A percentile compares a stretch with the other conserved stretches of the same genome.
Conservation (phyloP, 2,888 invertebrate species). For the Selenia dentaria region DNA sequence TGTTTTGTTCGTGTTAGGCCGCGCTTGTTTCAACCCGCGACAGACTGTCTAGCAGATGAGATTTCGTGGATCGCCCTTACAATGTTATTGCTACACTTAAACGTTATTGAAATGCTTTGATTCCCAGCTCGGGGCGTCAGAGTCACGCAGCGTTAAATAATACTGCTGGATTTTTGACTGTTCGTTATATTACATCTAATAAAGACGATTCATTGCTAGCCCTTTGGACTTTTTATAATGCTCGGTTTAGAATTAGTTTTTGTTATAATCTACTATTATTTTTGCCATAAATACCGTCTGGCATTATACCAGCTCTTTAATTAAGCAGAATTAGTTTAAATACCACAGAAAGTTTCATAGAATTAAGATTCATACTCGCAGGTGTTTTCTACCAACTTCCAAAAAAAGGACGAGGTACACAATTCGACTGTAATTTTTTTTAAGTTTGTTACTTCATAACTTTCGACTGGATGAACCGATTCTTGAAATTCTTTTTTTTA, state of each 20-base stretch:
- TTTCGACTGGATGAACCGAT: too few relatives aligned
- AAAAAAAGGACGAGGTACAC: not conserved
- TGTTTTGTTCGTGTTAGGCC: not conserved
- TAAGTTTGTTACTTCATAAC: too few relatives aligned
- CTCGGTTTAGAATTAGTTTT: not conserved
- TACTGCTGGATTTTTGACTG: conserved; percentile 18
- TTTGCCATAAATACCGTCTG: too few relatives aligned
- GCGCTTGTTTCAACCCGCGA: conserved; percentile 21
- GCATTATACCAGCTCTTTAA: too few relatives aligned
- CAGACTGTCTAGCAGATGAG: conserved; percentile 45
- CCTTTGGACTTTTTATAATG: conserved; percentile 9
- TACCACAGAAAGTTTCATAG: too few relatives aligned
- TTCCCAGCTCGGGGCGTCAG: conserved; percentile 33
- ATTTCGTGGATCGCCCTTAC: conserved; percentile 61
- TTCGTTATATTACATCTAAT: conserved; percentile 14
- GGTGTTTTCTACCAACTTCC: not conserved
- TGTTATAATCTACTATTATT: too few relatives aligned
- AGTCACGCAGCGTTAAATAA: conserved; percentile 16
- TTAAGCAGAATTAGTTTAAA: too few relatives aligned
- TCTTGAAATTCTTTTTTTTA: too few relatives aligned
- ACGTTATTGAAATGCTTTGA: conserved; percentile 59
- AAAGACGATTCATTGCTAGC: conserved; percentile 19
- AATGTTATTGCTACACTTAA: conserved; percentile 62
- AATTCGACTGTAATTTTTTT: too few relatives aligned
- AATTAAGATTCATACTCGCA: too few relatives aligned